Base-by-base conservation (phyloP, 2,888 invertebrate species). In the Synanthedon andrenaeformis region DNA sequence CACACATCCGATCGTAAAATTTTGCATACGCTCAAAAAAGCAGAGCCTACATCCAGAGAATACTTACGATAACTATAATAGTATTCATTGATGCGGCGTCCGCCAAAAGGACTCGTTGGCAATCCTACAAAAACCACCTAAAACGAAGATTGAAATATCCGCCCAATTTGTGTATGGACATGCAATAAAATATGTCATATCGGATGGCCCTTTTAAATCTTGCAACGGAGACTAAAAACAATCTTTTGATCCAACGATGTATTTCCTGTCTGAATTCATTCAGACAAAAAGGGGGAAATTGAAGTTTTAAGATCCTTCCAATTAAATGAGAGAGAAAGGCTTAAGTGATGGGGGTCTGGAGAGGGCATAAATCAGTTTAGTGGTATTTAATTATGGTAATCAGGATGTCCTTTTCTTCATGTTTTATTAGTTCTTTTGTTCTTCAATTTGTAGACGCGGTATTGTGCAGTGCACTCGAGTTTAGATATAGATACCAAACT, bases 121-220 rank as follows among this genome's bases (percentile, higher is more conserved):
- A 59, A 56, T 58, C 62, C 59, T 64, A 64, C 70, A 79, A 78
- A 72, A 72, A 74, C 56, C 60, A 56, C 56, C 60, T 58, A 60
- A 64, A 69, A 66, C 62, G 54, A 61, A 77, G 85, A 86, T 83
- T 82, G 85, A 83, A 79, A 83, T 85, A 84, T 86, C 86, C 86
- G 76, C 73, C 85, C 86, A 86, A 86, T 86, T 86, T 85, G 82
- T 76, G 77, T 82, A 73, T 70, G 72, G 56, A 65, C 65, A 62
- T 63, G 70, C 78, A 82, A 82, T 83, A 81, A 83, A 81, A 80
- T 80, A 81, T 80, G 84, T 83, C 85, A 86, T 85, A 84, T 85
- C 79, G 74, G 78, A 79, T 79, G 64, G 76, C 77, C 66, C 69
- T 69, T 79, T 59, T 74, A 64, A 65, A 63, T 66, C 62, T 66